Percentiles rank a stretch among this genome's conserved stretches.
Evolutionary conservation across 2,797 vertebrate genomes (phyloP).

Genomic region (Takifugu rubripes): DNA sequence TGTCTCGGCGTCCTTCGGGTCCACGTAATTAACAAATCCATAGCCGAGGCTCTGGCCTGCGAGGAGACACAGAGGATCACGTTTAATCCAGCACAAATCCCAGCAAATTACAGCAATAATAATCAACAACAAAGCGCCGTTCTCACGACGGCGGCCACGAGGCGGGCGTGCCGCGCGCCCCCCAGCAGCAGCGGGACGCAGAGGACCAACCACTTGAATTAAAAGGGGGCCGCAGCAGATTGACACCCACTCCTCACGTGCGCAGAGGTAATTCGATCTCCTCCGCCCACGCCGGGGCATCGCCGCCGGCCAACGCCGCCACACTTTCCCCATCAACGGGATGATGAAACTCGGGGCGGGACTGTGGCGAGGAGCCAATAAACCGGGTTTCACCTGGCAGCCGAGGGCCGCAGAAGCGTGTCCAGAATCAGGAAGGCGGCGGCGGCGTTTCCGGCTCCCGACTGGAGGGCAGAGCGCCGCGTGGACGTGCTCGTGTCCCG

Average conservation of each 20-base stretch:
- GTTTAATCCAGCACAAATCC: conserved; percentile 10
- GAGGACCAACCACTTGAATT: too few relatives aligned
- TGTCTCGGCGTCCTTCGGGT: conserved; percentile 98
- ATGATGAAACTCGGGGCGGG: not conserved
- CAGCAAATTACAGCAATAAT: not conserved
- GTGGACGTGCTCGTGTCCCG: conserved; percentile 8
- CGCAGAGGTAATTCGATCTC: conserved; percentile 69
- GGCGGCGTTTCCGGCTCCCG: conserved; percentile 21
- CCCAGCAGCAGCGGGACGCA: too few relatives aligned
- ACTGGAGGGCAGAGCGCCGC: conserved; percentile 28
- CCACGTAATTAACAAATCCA: conserved; percentile 98
- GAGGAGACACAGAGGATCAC: conserved; percentile 16
- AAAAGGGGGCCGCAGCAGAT: conserved; percentile 47
- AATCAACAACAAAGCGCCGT: not conserved
- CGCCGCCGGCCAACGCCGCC: conserved; percentile 64
- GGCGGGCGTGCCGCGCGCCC: too few relatives aligned
- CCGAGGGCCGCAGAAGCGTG: conserved; percentile 23
- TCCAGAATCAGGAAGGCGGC: too few relatives aligned
- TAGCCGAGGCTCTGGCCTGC: conserved; percentile 97
- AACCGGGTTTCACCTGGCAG: conserved; percentile 62
- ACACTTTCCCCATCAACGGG: not conserved
- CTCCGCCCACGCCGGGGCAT: conserved; percentile 59
- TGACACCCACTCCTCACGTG: conserved; percentile 65
- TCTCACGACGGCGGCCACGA: not conserved
- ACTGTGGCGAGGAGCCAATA: conserved; percentile 33